phyloP scores from a whole-genome alignment of 2,797 vertebrate genomes.

The Pelochelys cantorii region DNA sequence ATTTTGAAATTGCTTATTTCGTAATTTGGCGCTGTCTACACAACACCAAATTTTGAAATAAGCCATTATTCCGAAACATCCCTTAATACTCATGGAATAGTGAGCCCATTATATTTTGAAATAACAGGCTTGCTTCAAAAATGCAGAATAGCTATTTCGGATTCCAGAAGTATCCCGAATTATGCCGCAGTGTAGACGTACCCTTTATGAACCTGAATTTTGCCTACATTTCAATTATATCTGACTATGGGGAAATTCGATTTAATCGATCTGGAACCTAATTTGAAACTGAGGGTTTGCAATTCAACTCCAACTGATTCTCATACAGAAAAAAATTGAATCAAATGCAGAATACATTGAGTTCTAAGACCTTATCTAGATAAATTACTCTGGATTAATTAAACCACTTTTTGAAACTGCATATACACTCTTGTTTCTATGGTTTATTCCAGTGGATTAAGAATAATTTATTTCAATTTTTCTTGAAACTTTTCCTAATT shows the following conservation, averaged over 20 bases:
- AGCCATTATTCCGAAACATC: too few species aligned
- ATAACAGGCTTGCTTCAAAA: too few species aligned
- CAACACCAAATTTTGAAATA: too few species aligned
- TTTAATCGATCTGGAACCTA: background rate
- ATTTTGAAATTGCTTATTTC: too few species aligned
- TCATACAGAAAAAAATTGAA: background rate
- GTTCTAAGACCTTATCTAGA: background rate
- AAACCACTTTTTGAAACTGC: background rate
- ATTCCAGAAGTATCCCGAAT: too few species aligned
- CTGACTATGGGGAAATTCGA: background rate
- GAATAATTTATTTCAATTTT: background rate
- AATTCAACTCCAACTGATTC: rapidly evolving
- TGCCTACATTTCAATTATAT: background rate
- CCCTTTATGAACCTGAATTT: background rate
- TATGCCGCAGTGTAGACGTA: too few species aligned
- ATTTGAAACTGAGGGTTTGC: background rate
- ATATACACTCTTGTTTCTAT: background rate
- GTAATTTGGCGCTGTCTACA: too few species aligned
- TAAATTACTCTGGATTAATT: background rate
- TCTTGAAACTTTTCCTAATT: background rate
- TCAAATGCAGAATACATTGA: background rate
- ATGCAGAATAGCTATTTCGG: too few species aligned
- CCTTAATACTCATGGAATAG: too few species aligned
- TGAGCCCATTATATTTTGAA: too few species aligned
- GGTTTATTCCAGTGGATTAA: background rate